Evolutionary conservation across 2,888 invertebrate species (phyloP).

Genomic region (Scaptodrosophila latifasciaeformis): DNA sequence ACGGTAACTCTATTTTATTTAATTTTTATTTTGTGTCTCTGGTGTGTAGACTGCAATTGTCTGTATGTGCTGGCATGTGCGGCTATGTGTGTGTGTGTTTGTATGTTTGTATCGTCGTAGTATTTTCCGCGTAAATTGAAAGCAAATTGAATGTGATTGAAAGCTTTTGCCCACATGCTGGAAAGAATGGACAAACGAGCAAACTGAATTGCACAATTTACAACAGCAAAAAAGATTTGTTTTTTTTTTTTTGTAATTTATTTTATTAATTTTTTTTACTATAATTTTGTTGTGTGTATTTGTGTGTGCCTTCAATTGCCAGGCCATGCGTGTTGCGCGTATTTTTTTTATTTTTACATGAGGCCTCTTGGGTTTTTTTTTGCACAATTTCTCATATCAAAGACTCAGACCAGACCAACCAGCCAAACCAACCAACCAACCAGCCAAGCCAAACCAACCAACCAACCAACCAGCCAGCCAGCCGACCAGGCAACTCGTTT

Average conservation of each 20-base stretch:
- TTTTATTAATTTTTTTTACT: too few relatives aligned
- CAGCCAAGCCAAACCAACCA: too few relatives aligned
- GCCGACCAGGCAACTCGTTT: slow-evolving; percentile 34
- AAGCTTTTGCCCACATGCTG: slow-evolving; percentile 4
- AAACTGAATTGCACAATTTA: neutral
- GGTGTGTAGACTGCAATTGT: slow-evolving; percentile 5
- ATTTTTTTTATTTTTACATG: slow-evolving; percentile 10
- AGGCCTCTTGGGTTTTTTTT: slow-evolving; percentile 16
- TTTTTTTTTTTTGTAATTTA: too few relatives aligned
- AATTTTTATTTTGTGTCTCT: slow-evolving; percentile 32
- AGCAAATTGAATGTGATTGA: slow-evolving; percentile 57
- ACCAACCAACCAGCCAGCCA: neutral
- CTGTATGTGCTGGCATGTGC: slow-evolving; percentile 6
- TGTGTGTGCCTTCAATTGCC: neutral
- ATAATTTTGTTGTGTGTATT: too few relatives aligned
- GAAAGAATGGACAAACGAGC: neutral
- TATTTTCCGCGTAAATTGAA: slow-evolving; percentile 67
- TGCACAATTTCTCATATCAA: slow-evolving; percentile 39
- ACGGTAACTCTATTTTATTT: too few relatives aligned
- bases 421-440: too few relatives aligned
- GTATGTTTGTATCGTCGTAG: slow-evolving; percentile 38
- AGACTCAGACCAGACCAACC: too few relatives aligned
- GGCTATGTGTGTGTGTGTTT: slow-evolving; percentile 12
- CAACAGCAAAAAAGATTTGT: too few relatives aligned
- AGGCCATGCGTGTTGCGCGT: too few relatives aligned